These are phyloP conservation scores for Anadara kagoshimensis DNA, from an alignment of 1,140 invertebrate genomes.

Conservation along the genomic window DNA sequence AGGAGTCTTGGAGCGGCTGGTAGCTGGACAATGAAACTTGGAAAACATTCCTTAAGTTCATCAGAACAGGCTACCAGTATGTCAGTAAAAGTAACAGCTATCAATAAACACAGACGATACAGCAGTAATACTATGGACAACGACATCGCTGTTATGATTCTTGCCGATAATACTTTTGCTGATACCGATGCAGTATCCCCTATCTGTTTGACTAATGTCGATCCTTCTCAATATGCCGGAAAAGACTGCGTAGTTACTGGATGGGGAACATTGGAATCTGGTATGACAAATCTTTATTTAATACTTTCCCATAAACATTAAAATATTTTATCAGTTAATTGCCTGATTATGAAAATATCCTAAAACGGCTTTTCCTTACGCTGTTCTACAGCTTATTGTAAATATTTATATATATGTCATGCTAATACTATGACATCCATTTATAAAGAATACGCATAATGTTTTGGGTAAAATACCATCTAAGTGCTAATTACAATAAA, in stretches of 20 bases:
- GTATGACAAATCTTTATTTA: no score
- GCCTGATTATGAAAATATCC: no score
- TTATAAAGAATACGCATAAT: no score
- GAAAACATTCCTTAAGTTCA: slow-evolving; percentile 1
- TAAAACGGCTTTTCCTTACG: no score
- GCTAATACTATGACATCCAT: no score
- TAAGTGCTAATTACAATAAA: no score
- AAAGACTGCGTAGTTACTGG: slow-evolving; percentile 12
- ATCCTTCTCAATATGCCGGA: not conserved
- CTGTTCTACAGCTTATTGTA: no score
- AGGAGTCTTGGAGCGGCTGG: not conserved
- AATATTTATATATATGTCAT: no score
- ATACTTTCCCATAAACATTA: not conserved
- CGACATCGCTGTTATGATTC: not conserved
- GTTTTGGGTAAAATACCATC: no score
- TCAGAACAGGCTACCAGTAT: not conserved
- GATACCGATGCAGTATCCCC: not conserved
- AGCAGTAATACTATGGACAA: not conserved
- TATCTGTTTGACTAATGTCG: slow-evolving; percentile 4
- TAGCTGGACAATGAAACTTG: not conserved
- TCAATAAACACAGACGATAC: not conserved
- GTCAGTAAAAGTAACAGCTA: not conserved
- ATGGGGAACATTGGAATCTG: not conserved
- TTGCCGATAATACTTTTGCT: not conserved
- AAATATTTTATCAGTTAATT: no score